phyloP scores from a whole-genome alignment of 92 coral and sea anemone species.

The Desmophyllum pertusum region DNA sequence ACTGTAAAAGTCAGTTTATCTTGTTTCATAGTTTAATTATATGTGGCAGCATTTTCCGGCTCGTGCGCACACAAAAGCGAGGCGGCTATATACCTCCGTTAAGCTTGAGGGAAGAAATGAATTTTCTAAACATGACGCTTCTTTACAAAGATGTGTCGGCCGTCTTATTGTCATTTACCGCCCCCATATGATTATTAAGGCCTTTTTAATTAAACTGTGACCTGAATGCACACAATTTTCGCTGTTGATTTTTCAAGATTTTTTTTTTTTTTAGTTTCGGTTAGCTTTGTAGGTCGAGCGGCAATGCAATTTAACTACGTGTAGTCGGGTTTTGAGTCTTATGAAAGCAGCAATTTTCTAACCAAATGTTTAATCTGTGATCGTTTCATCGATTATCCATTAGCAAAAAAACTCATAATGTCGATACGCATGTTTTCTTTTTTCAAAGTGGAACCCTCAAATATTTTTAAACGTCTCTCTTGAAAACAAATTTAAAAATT shows the following conservation, averaged over 20 bases:
- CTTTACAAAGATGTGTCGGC: slow-evolving; percentile 30
- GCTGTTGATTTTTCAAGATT: slow-evolving; percentile 44
- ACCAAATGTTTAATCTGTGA: slow-evolving; percentile 11
- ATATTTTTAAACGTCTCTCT: neutral
- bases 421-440: neutral
- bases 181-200: slow-evolving; percentile 39
- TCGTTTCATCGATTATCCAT: slow-evolving; percentile 7
- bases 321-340: neutral
- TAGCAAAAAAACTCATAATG: neutral
- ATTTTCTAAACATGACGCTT: slow-evolving; percentile 39
- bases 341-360: neutral
- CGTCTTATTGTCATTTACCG: slow-evolving; percentile 24
- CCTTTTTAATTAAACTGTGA: slow-evolving; percentile 53
- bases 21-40: slow-evolving; percentile 21
- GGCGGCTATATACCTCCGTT: slow-evolving; percentile 21
- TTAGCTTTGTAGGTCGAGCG: slow-evolving; percentile 12
- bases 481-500: neutral
- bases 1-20: neutral
- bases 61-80: slow-evolving; percentile 23
- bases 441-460: neutral
- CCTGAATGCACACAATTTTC: slow-evolving; percentile 34
- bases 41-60: slow-evolving; percentile 32
- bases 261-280: slow-evolving; percentile 22
- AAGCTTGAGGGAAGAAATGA: slow-evolving; percentile 40
- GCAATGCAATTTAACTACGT: slow-evolving; percentile 3